A percentile compares a stretch with the other conserved stretches of the same genome.
phyloP scores from a whole-genome alignment of 2,888 invertebrate species.

The Phania funesta region DNA sequence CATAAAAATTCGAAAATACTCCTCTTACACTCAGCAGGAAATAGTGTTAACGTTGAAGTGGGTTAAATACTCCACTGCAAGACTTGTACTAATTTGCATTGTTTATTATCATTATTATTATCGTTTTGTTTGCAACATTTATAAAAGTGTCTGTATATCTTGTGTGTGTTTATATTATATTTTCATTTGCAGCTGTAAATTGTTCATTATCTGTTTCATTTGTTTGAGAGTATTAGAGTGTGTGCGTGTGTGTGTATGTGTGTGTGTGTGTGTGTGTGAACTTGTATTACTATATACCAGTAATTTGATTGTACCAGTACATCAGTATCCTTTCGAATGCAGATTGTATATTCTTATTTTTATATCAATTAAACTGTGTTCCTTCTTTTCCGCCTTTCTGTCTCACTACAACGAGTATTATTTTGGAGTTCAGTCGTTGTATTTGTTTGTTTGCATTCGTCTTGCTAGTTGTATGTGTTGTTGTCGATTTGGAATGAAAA shows the following conservation, averaged over 20 bases:
- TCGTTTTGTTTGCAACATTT: not conserved
- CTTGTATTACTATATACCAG: slow-evolving; percentile 6
- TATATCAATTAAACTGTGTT: slow-evolving; percentile 24
- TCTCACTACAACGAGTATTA: not conserved
- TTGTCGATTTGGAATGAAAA: slow-evolving; percentile 33
- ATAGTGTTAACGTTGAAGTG: not conserved
- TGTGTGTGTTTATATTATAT: not conserved
- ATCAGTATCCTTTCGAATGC: not conserved
- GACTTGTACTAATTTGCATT: slow-evolving; percentile 51
- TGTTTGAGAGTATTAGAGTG: not conserved
- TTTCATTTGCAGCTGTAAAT: slow-evolving; percentile 9
- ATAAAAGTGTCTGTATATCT: not conserved
- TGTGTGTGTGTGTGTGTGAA: not conserved
- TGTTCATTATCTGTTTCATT: not conserved
- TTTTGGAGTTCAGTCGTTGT: not conserved
- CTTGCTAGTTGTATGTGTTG: not conserved
- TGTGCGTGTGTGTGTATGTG: not conserved
- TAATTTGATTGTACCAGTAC: slow-evolving; percentile 32
- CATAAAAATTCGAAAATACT: no score
- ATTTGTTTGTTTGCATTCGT: not conserved
- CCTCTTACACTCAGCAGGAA: no score
- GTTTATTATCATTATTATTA: slow-evolving; percentile 34
- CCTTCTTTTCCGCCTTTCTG: not conserved
- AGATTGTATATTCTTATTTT: slow-evolving; percentile 3
- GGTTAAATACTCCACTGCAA: not conserved